These are phyloP conservation scores for Spodoptera frugiperda DNA, from an alignment of 1,140 invertebrate species.

Conservation along the genomic window DNA sequence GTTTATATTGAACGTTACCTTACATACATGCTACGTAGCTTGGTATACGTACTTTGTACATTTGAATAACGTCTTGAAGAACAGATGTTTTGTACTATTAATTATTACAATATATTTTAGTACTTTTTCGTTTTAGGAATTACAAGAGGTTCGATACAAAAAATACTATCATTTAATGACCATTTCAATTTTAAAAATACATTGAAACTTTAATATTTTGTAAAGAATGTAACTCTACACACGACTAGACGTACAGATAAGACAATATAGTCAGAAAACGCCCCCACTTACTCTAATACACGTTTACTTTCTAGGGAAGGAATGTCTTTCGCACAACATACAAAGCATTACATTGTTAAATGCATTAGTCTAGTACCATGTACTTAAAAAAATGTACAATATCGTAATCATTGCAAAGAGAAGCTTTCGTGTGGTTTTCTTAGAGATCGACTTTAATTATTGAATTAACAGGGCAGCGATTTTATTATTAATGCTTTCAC, in stretches of 20 bases:
- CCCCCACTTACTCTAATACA: constrained; percentile 27
- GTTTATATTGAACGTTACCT: neutral
- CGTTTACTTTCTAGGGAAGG: constrained; percentile 31
- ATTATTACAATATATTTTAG: neutral
- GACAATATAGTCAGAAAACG: constrained; percentile 40
- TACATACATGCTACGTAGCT: neutral
- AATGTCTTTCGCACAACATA: constrained; percentile 47
- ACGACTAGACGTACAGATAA: constrained; percentile 55
- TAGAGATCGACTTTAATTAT: neutral
- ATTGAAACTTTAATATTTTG: constrained; percentile 29
- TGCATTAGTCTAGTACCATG: constrained; percentile 42
- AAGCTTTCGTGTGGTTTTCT: neutral
- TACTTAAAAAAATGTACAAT: constrained; percentile 30
- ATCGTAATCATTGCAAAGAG: constrained; percentile 18
- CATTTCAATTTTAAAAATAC: constrained; percentile 25
- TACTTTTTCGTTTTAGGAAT: constrained; percentile 1
- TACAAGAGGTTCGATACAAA: constrained; percentile 24
- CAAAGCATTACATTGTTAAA: constrained; percentile 41
- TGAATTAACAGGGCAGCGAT: too few species aligned
- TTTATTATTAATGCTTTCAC: too few species aligned
- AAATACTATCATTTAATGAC: constrained; percentile 35
- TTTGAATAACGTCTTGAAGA: too few species aligned
- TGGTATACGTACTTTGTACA: constrained; percentile 12
- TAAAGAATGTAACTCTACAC: constrained; percentile 48
- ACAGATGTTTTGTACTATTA: constrained; percentile 32